Evolutionary conservation across 2,113 vertebrate genomes (phyloP), one percentile per base, ranked within the genome.

Genomic region (Illadopsis cleaveri): DNA sequence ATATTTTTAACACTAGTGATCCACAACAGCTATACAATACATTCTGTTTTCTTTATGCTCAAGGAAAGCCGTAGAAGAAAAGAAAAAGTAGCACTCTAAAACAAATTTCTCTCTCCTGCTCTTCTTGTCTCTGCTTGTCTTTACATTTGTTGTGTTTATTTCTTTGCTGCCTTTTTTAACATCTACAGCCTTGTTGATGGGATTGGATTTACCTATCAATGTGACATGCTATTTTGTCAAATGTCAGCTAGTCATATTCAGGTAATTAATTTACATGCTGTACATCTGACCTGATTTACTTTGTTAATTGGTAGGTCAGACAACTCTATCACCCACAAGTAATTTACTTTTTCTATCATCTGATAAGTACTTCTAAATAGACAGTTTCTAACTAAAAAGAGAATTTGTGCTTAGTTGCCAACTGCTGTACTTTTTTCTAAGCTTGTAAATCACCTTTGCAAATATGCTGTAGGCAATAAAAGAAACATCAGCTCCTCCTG

Each of bases 231-330:
- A 50, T 89, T 95, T 91, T 96, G 30, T 93, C 78, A 94, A 91
- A 94, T 70, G 37, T 47, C 84, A 95, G 16, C 54, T 86, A 88
- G 91, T 81, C 79, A 68, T 85, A 80, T 78, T 70, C 79, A 81
- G 64, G 79, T 93, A 95, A 96, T 94, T 96, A 96, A 86, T 95
- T 94, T 91, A 94, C 22, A 72, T 83, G 47, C 42, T 85, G 75
- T 35, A 88, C 33, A 70, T 80, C 42, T 97, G 82, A 95, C 90
- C 71, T 33, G 81, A 77, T 94, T 86, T 93, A 90, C 71, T 88
- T 53, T 82, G 58, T 88, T 96, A 96, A 96, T 90, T 94, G 62
- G 27, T 68, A 78, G 75, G 82, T 90, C 82, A 90, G 92, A 82
- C 33, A 83, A 64, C 58, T 88, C 58, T 90, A 19, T 96, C 66